Evolutionary conservation across 2,797 vertebrate species (phyloP).

Genomic region (Rhincodon typus): DNA sequence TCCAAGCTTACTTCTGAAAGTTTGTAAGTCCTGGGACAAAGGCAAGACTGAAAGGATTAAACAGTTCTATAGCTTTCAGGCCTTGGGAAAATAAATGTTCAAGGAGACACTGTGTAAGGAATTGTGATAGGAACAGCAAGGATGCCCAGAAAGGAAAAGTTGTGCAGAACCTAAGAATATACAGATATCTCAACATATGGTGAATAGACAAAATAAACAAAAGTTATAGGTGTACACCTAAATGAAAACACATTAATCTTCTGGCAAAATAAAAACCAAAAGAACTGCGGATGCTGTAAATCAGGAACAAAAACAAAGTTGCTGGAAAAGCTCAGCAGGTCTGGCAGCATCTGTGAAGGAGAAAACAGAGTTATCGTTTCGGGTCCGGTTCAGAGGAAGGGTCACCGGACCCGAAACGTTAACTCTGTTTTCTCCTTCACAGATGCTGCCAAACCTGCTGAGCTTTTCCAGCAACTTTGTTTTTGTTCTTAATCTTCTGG

Average conservation of each 20-base stretch:
- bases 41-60: neutral
- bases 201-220: neutral
- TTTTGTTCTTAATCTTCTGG: neutral
- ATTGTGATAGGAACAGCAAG: neutral
- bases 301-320: too few species aligned
- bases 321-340: too few species aligned
- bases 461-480: too few species aligned
- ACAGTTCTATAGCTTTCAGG: neutral
- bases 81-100: neutral
- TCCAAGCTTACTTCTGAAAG: neutral
- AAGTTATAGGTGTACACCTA: neutral
- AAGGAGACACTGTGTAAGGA: neutral
- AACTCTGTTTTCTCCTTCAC: too few species aligned
- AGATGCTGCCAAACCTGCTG: too few species aligned
- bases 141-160: neutral
- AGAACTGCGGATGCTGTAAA: too few species aligned
- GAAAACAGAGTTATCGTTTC: too few species aligned
- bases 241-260: neutral
- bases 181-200: neutral
- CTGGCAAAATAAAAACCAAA: too few species aligned
- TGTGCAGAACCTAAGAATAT: neutral
- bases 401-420: too few species aligned
- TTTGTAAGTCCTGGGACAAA: neutral
- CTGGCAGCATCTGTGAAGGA: too few species aligned
- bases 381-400: too few species aligned